A percentile compares a stretch with the other conserved stretches of the same genome.
phyloP scores from a whole-genome alignment of 2,113 vertebrate genomes.

The Cercocebus atys region DNA sequence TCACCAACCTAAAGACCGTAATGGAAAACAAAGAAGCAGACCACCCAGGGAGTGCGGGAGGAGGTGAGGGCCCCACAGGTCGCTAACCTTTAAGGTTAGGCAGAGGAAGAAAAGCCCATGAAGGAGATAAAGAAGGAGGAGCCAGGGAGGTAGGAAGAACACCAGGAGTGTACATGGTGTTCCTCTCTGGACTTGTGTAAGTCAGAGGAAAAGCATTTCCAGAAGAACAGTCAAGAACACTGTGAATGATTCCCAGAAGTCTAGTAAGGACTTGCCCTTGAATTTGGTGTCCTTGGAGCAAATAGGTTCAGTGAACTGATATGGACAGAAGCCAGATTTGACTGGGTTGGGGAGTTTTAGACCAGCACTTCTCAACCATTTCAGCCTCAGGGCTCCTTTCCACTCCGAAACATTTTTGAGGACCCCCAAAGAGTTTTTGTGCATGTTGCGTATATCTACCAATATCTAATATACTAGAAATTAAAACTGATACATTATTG shows the following conservation, averaged over 20 bases:
- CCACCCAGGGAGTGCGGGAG: no score
- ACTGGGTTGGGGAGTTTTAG: no score
- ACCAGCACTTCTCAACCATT: not conserved
- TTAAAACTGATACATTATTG: not conserved
- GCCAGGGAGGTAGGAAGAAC: not conserved
- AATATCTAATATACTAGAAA: not conserved
- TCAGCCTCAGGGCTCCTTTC: not conserved
- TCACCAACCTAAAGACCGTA: not conserved
- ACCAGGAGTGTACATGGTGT: accelerated
- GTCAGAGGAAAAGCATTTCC: not conserved
- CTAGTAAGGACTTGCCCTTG: not conserved
- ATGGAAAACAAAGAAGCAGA: not conserved
- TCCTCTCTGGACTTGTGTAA: not conserved
- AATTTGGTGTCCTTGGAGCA: not conserved
- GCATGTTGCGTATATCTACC: not conserved
- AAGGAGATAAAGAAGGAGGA: not conserved
- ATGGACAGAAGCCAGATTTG: not conserved
- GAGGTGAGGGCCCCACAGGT: not conserved
- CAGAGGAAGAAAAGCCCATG: not conserved
- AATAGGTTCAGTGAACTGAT: not conserved
- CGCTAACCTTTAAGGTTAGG: not conserved
- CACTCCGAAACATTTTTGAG: not conserved
- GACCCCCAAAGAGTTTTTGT: not conserved
- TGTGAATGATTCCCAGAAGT: not conserved
- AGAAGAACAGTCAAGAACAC: not conserved